Base-by-base conservation (phyloP, 2,797 vertebrate genomes). In the Prunella strophiata region DNA sequence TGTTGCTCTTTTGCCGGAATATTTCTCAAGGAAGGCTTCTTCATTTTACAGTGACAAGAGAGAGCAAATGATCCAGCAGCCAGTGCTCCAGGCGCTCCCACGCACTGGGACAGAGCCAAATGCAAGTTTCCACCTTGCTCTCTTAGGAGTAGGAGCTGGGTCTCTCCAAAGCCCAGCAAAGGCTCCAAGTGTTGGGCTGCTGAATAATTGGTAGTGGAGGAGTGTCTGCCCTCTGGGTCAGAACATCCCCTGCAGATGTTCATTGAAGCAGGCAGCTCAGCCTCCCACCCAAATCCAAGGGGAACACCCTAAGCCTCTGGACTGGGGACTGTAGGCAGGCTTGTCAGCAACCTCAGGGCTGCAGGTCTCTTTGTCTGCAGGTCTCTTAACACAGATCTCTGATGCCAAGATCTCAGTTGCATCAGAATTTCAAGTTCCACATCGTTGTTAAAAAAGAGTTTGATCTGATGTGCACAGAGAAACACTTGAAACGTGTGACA, bases 21-120 rank as follows among this genome's bases (percentile, higher is more conserved):
- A 51, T 70, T 78, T 73, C 19, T 48, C 11, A 21, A 47, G 40
- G 63, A 23, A 68, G 16, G 27, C 26, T 73, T 81, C 23, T 78
- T 85, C 26, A 22, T 73, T 91, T 92, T 40, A 26, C 40, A 42
- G 23, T 9, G 3, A 45, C 19, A 3, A 25, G 26, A n/a, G 77
- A 45, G 21, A 47, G 26, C 5, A 67, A 7, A 36, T 51, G 48
- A 45, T 32, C 47, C 67, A n/a, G 38, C 10, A 34, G 30, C 19
- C 8, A 1, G 18, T 27, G 71, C 38, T 74, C 19, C 40, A 6
- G 47, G 29, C 0, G 0, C 15, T 76, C 48, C 78, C 1, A 7
- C 22, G 6, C 13, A n/a, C 29, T 82, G 71, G 47, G 68, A 36
- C 14, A 38, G 74, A 62, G 66, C 50, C 82, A 43, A 57, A 5